A percentile compares a stretch with the other conserved stretches of the same genome.
These are phyloP conservation scores for Campopleginae sp. DNA, from an alignment of 2,888 invertebrate genomes.

Conservation along the genomic window DNA sequence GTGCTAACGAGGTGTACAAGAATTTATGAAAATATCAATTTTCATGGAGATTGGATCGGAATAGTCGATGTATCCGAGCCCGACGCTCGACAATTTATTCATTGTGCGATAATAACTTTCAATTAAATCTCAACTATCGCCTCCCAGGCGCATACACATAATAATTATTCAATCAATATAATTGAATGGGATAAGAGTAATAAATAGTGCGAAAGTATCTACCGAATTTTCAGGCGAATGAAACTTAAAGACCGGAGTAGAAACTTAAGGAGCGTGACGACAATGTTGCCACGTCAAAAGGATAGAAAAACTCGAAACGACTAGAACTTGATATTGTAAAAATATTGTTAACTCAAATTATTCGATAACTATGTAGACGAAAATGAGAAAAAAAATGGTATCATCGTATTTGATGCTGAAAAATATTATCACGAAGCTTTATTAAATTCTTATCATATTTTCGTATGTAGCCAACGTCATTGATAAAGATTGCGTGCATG, in stretches of 20 bases:
- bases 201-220: neutral
- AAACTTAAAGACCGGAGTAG: neutral
- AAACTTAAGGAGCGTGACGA: too few relatives aligned
- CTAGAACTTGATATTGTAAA: too few relatives aligned
- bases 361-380: too few relatives aligned
- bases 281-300: too few relatives aligned
- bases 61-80: constrained; percentile 1
- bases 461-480: too few relatives aligned
- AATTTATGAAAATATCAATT: constrained; percentile 62
- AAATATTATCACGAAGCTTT: too few relatives aligned
- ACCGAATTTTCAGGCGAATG: neutral
- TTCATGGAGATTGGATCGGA: constrained; percentile 20
- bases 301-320: too few relatives aligned
- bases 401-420: too few relatives aligned
- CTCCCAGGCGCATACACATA: neutral
- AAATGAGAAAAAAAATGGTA: too few relatives aligned
- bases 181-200: constrained; percentile 10
- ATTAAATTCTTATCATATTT: too few relatives aligned
- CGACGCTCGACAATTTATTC: constrained; percentile 14
- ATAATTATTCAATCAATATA: constrained; percentile 3
- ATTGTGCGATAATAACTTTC: constrained; percentile 41
- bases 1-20: constrained; percentile 34
- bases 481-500: too few relatives aligned
- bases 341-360: too few relatives aligned
- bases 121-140: constrained; percentile 22